Conservation (phyloP, 2,888 invertebrate genomes). For the Agapostemon virescens region DNA sequence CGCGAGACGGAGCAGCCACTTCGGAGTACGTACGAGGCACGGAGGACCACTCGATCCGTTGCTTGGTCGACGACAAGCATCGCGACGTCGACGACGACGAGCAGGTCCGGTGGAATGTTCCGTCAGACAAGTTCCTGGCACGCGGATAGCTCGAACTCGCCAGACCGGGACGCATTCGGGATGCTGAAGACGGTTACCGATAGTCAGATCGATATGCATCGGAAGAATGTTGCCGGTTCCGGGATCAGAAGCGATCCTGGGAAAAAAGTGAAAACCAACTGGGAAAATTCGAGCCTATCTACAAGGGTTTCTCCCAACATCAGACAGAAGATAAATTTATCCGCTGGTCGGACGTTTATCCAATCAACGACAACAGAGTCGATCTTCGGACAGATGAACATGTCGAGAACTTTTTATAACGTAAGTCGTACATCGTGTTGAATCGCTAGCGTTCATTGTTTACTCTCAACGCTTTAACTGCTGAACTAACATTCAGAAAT, state of each 20-base stretch:
- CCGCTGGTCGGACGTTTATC: constrained; percentile 47
- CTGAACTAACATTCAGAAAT: too few species aligned
- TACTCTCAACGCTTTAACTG: neutral
- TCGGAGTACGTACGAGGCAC: constrained; percentile 59
- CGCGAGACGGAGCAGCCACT: constrained; percentile 61
- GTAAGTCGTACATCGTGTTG: constrained; percentile 48
- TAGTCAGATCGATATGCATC: constrained; percentile 39
- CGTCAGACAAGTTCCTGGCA: constrained; percentile 57
- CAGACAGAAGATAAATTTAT: constrained; percentile 45
- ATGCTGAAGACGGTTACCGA: constrained; percentile 48
- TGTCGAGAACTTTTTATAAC: constrained; percentile 38
- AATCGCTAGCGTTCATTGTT: neutral
- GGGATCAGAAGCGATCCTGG: constrained; percentile 13
- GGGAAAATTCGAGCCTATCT: constrained; percentile 36
- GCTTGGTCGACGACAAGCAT: constrained; percentile 51
- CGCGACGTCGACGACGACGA: constrained; percentile 32
- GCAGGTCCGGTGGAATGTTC: constrained; percentile 39
- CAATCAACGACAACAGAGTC: constrained; percentile 41
- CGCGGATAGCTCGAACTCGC: constrained; percentile 50
- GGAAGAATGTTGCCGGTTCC: neutral
- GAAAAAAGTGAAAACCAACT: constrained; percentile 30
- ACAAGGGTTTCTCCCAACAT: constrained; percentile 19
- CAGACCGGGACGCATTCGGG: constrained; percentile 54
- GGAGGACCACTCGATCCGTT: constrained; percentile 59
- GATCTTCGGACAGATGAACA: constrained; percentile 4